A percentile compares a stretch with the other conserved stretches of the same genome.
These are phyloP conservation scores for Lytechinus variegatus DNA, from an alignment of 35 echinoderm and acorn worm genomes.

Conservation along the genomic window DNA sequence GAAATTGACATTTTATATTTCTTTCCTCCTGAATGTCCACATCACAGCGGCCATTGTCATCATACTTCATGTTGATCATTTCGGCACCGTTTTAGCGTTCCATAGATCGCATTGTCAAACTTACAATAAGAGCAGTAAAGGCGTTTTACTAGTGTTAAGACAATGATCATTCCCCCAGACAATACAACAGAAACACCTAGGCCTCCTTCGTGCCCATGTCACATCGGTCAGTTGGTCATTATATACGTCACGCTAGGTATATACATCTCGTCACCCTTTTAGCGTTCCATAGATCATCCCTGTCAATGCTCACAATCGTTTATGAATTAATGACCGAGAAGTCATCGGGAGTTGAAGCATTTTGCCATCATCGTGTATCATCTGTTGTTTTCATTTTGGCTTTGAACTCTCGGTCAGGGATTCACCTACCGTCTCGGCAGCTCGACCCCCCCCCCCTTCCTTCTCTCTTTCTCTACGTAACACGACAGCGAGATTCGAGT, in stretches of 20 bases:
- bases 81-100: too few species aligned
- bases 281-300: not conserved
- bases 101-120: too few species aligned
- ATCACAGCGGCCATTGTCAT: too few species aligned
- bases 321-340: constrained; percentile 14
- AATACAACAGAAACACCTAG: not conserved
- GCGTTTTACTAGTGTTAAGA: too few species aligned
- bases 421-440: not conserved
- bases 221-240: not conserved
- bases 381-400: constrained; percentile 18
- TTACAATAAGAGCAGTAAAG: too few species aligned
- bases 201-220: not conserved
- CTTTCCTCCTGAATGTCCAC: too few species aligned
- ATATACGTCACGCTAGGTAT: not conserved
- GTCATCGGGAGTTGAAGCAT: not conserved
- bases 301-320: not conserved
- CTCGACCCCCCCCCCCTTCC: too few species aligned
- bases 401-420: not conserved
- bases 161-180: not conserved
- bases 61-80: too few species aligned
- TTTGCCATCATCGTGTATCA: not conserved
- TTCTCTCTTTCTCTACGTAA: not conserved
- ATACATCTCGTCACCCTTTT: not conserved
- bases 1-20: not conserved
- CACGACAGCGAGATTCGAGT: not conserved